Conservation (phyloP, 2,888 invertebrate genomes). For the Nephrotoma appendiculata region DNA sequence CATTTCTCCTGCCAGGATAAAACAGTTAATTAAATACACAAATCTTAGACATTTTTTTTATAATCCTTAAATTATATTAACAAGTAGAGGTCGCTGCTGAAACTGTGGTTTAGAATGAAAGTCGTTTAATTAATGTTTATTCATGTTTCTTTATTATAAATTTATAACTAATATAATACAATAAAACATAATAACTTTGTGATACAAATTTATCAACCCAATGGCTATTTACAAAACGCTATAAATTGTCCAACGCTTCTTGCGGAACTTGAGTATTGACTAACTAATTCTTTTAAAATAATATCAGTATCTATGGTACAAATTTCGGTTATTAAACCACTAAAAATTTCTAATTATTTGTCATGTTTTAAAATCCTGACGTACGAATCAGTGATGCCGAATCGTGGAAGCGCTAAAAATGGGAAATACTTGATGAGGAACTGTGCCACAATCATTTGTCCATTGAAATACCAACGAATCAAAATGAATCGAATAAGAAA, state of each 20-base stretch:
- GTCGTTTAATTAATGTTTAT: not conserved
- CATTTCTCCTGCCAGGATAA: conserved; percentile 74
- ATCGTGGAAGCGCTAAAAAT: conserved; percentile 49
- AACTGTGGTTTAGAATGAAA: too few relatives aligned
- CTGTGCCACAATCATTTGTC: conserved; percentile 40
- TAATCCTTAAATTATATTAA: not conserved
- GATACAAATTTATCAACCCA: not conserved
- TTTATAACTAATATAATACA: not conserved
- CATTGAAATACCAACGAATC: conserved; percentile 42
- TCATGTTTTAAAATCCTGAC: conserved; percentile 38
- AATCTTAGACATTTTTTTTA: not conserved
- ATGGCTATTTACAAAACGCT: not conserved
- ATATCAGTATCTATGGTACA: not conserved
- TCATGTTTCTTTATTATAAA: not conserved
- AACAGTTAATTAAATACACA: not conserved
- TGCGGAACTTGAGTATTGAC: not conserved
- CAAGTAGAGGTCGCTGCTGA: not conserved
- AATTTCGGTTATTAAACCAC: not conserved
- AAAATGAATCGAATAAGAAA: conserved; percentile 36
- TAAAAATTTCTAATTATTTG: not conserved
- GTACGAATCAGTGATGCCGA: conserved; percentile 44
- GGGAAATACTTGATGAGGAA: conserved; percentile 52
- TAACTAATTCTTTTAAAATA: not conserved
- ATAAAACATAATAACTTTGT: not conserved
- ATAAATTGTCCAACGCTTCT: not conserved